Base-by-base conservation (phyloP, 2,113 vertebrate species). In the Lophotis ruficrista region DNA sequence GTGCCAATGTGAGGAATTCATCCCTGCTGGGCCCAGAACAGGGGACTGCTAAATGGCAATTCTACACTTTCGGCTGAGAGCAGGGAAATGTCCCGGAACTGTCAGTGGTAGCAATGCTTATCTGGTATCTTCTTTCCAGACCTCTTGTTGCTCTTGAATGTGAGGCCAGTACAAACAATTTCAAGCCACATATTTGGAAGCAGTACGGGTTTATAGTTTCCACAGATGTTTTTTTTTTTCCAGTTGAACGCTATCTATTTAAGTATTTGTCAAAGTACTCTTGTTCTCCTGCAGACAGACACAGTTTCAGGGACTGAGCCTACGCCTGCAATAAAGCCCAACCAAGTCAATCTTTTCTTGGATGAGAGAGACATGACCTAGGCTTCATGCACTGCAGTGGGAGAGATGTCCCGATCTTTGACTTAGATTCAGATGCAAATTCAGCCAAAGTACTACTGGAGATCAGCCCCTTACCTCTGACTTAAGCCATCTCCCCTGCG, bases 401-500 rank as follows among this genome's bases (percentile, higher is more conserved):
- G 51, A 64, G 21, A 66, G 45, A 50, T 47, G 33, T 31, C 19
- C 30, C 15, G 9, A 14, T 54, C 19, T 66, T 28, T 38, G 12
- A 27, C 37, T 56, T 41, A 17, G 12, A 61, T 85, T 82, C 76
- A 88, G 35, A 38, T 80, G 37, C 4, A 86, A 88, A 93, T 48
- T 81, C 51, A 54, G 27, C 23, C 27, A 25, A 70, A 89, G 10
- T 54, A 47, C 4, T 4, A 7, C 28, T 38, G 35, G 35, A 72
- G 10, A 83, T 66, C 11, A 53, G 47, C 11, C 33, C 10, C 30
- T 33, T 33, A 35, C 8, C 15, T 43, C n/a, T 2, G 7, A 10
- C 6, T 64, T 62, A 47, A 1, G 10, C 4, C 21, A 50, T 22
- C n/a, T 61, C 2, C 30, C 35, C n/a, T 20, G 5, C 0, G 0